phyloP scores from a whole-genome alignment of 1,140 invertebrate genomes.

The Temnothorax nylanderi region DNA sequence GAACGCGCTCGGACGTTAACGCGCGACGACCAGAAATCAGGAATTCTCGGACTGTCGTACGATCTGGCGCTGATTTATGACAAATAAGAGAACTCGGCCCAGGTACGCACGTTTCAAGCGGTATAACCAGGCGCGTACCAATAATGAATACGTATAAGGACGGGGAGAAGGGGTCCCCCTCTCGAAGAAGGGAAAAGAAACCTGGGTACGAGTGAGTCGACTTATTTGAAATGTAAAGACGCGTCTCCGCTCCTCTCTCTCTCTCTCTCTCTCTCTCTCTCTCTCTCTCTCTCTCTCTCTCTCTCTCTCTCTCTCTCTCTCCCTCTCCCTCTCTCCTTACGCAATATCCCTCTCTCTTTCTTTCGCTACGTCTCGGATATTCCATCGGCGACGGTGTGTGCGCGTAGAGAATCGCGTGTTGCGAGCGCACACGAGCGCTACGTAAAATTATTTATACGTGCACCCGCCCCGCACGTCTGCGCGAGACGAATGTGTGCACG shows the following conservation, averaged over 20 bases:
- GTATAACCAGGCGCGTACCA: constrained; percentile 80
- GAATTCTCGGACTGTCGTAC: constrained; percentile 72
- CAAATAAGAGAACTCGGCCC: constrained; percentile 81
- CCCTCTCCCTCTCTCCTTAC: constrained; percentile 4
- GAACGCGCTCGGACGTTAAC: constrained; percentile 15
- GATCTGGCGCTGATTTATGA: constrained; percentile 82
- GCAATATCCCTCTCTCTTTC: constrained; percentile 23
- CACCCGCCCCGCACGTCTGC: constrained; percentile 56
- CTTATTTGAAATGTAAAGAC: constrained; percentile 84
- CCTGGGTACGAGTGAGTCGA: constrained; percentile 74
- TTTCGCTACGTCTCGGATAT: constrained; percentile 67
- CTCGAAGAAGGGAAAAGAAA: constrained; percentile 50
- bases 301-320: constrained; percentile 10
- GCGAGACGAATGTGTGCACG: constrained; percentile 21
- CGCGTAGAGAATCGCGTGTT: constrained; percentile 77
- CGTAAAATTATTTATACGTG: constrained; percentile 81
- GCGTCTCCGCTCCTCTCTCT: constrained; percentile 63
- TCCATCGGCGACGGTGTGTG: constrained; percentile 71
- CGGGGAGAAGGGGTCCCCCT: constrained; percentile 65
- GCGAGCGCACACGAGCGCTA: constrained; percentile 78
- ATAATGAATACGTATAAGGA: constrained; percentile 84
- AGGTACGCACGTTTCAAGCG: constrained; percentile 75
- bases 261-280: constrained; percentile 3
- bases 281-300: constrained; percentile 10
- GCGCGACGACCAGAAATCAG: constrained; percentile 60